phyloP scores from a whole-genome alignment of 2,113 vertebrate species.

The Motacilla tschutschensis region DNA sequence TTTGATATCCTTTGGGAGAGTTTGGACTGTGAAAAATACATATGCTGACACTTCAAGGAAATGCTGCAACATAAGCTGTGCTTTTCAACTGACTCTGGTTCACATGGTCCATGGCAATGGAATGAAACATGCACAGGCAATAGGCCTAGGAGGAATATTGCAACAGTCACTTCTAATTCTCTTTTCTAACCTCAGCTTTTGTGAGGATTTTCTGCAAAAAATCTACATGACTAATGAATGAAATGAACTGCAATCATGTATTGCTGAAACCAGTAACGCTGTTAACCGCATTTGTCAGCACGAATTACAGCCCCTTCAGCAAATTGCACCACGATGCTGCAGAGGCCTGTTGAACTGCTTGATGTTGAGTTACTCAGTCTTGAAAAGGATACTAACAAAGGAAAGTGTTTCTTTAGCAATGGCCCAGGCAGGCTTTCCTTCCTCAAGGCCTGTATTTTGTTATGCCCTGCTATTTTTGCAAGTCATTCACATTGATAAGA shows the following conservation, averaged over 20 bases:
- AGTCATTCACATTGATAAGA: not conserved
- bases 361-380: not conserved
- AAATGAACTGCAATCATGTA: not conserved
- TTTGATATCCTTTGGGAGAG: not conserved
- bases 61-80: not conserved
- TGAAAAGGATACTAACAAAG: not conserved
- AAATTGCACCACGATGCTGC: not conserved
- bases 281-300: conserved; percentile 35
- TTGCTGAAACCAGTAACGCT: conserved; percentile 16
- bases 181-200: not conserved
- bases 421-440: not conserved
- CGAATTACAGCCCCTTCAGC: not conserved
- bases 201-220: not conserved
- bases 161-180: conserved; percentile 9
- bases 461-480: not conserved
- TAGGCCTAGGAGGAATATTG: not conserved
- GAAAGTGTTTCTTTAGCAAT: conserved; percentile 1
- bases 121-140: not conserved
- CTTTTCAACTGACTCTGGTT: not conserved
- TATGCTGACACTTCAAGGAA: not conserved
- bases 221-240: conserved; percentile 17
- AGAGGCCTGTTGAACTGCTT: not conserved
- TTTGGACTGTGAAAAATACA: not conserved
- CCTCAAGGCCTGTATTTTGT: not conserved
- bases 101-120: not conserved